These are phyloP conservation scores for Anas platyrhynchos DNA, from an alignment of 2,113 vertebrate species.

Conservation along the genomic window DNA sequence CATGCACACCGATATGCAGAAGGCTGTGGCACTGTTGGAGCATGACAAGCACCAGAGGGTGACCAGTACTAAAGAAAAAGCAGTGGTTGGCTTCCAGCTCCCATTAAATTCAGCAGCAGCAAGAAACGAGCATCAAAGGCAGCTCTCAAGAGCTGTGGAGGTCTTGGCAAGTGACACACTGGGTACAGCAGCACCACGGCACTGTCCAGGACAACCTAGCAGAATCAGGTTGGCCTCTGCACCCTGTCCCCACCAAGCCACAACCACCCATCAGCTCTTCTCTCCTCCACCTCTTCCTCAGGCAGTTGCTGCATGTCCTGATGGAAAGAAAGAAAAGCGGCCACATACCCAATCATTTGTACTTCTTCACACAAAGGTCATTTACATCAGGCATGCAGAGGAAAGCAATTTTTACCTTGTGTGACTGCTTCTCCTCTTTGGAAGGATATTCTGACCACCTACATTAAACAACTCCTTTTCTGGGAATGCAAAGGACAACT, in stretches of 20 bases:
- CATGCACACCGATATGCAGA: neutral
- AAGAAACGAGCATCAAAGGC: neutral
- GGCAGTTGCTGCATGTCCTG: neutral
- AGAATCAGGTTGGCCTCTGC: neutral
- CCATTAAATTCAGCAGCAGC: neutral
- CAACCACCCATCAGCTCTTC: neutral
- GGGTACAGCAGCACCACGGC: neutral
- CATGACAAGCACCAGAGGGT: neutral
- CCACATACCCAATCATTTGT: neutral
- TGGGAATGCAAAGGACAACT: neutral
- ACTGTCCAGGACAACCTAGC: neutral
- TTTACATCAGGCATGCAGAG: neutral
- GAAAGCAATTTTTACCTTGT: neutral
- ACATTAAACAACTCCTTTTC: neutral
- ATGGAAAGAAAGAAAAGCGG: neutral
- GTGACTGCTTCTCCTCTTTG: neutral
- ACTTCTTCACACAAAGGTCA: neutral
- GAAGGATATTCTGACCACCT: neutral
- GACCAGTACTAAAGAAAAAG: neutral
- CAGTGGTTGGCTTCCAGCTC: neutral
- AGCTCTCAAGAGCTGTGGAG: neutral
- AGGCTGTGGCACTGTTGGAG: accelerated
- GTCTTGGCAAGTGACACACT: neutral
- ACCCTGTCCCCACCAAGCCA: neutral
- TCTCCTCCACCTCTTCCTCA: neutral